phyloP scores from a whole-genome alignment of 2,888 invertebrate genomes.

The Aphodius granarius region DNA sequence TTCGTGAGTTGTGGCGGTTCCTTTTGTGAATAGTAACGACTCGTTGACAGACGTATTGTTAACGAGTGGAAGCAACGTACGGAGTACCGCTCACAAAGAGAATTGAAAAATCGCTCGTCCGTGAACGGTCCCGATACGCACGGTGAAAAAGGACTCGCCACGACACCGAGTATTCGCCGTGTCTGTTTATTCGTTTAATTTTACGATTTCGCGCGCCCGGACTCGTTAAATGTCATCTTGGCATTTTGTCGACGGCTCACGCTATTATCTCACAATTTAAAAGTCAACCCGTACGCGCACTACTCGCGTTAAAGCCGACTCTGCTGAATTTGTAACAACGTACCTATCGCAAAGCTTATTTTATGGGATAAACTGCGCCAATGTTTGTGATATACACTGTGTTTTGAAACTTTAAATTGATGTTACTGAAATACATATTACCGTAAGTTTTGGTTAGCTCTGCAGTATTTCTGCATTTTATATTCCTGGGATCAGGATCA shows the following conservation, averaged over 20 bases:
- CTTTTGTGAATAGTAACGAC: conserved; percentile 32
- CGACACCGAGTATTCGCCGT: neutral
- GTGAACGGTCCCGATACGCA: conserved; percentile 29
- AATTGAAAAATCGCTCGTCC: conserved; percentile 34
- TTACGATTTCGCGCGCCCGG: conserved; percentile 22
- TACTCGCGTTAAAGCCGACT: neutral
- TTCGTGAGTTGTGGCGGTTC: conserved; percentile 20
- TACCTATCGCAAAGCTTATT: neutral
- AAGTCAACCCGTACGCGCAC: conserved; percentile 12
- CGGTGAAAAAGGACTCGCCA: conserved; percentile 8
- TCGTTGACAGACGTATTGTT: conserved; percentile 34
- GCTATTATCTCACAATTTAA: conserved; percentile 3
- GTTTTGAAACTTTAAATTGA: no score
- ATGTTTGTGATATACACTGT: neutral
- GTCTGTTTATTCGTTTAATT: conserved; percentile 25
- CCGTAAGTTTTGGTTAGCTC: no score
- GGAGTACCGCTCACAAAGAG: conserved; percentile 31
- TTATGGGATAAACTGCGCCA: neutral
- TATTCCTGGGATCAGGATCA: no score
- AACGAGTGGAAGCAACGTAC: conserved; percentile 22
- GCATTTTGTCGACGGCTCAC: conserved; percentile 17
- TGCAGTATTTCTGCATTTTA: no score
- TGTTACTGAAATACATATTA: no score
- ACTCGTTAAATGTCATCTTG: conserved; percentile 27
- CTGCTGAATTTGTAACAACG: neutral